phyloP scores from a whole-genome alignment of 2,113 vertebrate species.

The Porphyrio hochstetteri region DNA sequence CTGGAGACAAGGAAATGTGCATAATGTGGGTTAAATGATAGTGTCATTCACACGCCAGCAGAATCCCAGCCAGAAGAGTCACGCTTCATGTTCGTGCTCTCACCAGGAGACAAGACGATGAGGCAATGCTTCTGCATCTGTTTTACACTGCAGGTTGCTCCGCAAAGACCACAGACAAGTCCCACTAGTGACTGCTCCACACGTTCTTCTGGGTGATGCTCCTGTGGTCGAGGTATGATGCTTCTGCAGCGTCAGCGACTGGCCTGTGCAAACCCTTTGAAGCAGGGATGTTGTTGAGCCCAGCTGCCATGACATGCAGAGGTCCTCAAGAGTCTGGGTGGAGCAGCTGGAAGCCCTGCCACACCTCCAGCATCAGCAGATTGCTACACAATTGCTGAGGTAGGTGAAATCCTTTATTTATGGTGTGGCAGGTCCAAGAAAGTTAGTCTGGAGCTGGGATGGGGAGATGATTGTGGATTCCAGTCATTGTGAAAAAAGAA shows the following conservation, averaged over 20 bases:
- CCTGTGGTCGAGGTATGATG: background rate
- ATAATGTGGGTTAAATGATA: background rate
- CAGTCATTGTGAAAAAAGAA: background rate
- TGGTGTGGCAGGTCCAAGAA: background rate
- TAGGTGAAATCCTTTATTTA: background rate
- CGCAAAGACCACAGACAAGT: background rate
- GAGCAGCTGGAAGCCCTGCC: background rate
- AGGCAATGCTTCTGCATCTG: accelerated
- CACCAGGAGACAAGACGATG: background rate
- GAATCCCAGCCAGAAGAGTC: background rate
- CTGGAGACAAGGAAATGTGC: background rate
- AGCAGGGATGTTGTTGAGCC: accelerated
- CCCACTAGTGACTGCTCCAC: no score
- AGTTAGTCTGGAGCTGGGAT: accelerated
- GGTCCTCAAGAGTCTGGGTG: background rate
- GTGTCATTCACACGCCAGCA: background rate
- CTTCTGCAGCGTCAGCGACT: background rate
- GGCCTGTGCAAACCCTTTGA: accelerated
- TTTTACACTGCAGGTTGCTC: accelerated
- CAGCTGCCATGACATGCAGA: accelerated
- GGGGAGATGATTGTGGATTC: background rate
- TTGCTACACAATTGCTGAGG: accelerated
- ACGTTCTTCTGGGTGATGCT: accelerated
- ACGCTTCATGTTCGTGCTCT: accelerated
- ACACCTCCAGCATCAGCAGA: background rate